A percentile compares a stretch with the other conserved stretches of the same genome.
These are phyloP conservation scores for Malachius bipustulatus DNA, from an alignment of 2,888 invertebrate genomes.

Conservation along the genomic window DNA sequence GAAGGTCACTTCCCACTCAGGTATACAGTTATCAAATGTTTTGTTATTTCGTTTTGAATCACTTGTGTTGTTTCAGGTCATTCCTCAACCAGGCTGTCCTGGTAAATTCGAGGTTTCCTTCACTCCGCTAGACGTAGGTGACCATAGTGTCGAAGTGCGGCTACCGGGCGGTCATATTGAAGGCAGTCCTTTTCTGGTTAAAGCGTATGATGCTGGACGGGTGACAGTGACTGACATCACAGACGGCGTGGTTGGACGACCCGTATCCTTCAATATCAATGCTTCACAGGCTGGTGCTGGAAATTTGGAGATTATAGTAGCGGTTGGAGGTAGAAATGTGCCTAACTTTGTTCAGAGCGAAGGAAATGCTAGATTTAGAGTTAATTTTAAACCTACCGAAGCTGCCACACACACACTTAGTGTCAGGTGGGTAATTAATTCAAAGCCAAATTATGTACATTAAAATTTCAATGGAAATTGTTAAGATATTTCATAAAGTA, in stretches of 20 bases:
- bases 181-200: slow-evolving; percentile 90
- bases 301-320: slow-evolving; percentile 94
- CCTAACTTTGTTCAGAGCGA: slow-evolving; percentile 97
- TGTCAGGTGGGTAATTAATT: slow-evolving; percentile 53
- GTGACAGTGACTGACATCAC: slow-evolving; percentile 93
- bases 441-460: background rate
- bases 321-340: slow-evolving; percentile 91
- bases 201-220: slow-evolving; percentile 89
- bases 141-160: slow-evolving; percentile 78
- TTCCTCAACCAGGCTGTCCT: slow-evolving; percentile 35
- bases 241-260: slow-evolving; percentile 80
- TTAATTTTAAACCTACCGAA: slow-evolving; percentile 93
- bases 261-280: slow-evolving; percentile 87
- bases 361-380: slow-evolving; percentile 89
- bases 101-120: slow-evolving; percentile 45
- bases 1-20: slow-evolving; percentile 59
- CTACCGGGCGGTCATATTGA: slow-evolving; percentile 69
- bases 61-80: slow-evolving; percentile 24
- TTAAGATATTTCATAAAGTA: slow-evolving; percentile 3
- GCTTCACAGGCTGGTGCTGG: slow-evolving; percentile 79
- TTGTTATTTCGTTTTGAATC: slow-evolving; percentile 7
- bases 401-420: slow-evolving; percentile 84
- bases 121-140: slow-evolving; percentile 82
- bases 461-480: slow-evolving; percentile 3
- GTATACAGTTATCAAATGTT: slow-evolving; percentile 19